Conservation (phyloP, 2,113 vertebrate genomes). For the Campylorhamphus procurvoides region DNA sequence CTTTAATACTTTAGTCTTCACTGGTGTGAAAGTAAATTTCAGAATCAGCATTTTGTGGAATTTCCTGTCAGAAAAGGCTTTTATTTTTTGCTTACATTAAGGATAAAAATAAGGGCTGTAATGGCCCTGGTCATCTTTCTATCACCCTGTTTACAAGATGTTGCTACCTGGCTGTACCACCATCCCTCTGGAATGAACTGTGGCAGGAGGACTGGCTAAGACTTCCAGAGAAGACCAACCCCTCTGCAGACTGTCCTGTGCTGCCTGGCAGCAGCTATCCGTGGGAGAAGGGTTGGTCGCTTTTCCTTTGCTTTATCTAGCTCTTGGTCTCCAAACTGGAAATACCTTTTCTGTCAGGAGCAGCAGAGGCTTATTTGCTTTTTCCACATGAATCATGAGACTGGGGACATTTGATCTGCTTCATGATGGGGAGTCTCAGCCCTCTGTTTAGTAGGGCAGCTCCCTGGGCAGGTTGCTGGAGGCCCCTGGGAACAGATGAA, state of each 20-base stretch:
- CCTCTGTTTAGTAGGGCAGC: not conserved
- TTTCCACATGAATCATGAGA: not conserved
- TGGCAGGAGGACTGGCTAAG: not conserved
- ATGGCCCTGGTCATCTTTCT: not conserved
- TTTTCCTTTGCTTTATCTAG: not conserved
- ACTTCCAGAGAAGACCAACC: not conserved
- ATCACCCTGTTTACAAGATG: not conserved
- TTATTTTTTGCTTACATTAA: not conserved
- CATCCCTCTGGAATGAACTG: not conserved
- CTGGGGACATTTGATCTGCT: not conserved
- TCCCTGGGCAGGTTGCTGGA: not conserved
- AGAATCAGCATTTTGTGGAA: not conserved
- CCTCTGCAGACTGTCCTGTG: not conserved
- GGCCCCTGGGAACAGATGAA: not conserved
- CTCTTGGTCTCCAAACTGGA: not conserved
- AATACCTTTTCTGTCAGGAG: not conserved
- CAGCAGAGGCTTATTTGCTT: not conserved
- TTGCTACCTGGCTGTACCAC: not conserved
- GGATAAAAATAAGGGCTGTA: not conserved
- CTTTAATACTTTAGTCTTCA: not conserved
- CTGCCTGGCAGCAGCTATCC: not conserved
- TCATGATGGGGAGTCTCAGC: not conserved
- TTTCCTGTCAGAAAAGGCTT: not conserved
- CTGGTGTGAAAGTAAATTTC: not conserved
- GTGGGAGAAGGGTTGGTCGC: not conserved